Conservation (phyloP, 2,797 vertebrate genomes). For the Chelidonichthys spinosus region DNA sequence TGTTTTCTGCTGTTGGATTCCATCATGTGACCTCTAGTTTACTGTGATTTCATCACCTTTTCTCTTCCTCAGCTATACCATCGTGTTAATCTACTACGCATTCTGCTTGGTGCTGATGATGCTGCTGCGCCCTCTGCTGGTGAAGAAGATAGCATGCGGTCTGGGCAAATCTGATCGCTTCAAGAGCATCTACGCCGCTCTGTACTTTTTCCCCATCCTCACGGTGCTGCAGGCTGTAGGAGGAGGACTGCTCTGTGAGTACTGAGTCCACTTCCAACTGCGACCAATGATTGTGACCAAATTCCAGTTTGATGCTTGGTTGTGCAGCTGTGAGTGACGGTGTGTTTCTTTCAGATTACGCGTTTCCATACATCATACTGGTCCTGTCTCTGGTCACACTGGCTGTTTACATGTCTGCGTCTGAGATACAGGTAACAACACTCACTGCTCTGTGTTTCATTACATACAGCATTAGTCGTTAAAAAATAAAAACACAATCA, state of each 20-base stretch:
- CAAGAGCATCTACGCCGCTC: slow-evolving; percentile 96
- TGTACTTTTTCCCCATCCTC: slow-evolving; percentile 98
- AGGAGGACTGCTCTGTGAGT: slow-evolving; percentile 96
- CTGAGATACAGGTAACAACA: slow-evolving; percentile 93
- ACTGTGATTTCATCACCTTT: background rate
- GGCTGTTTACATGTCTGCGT: slow-evolving; percentile 98
- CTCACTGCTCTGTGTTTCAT: background rate
- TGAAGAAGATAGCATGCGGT: slow-evolving; percentile 97
- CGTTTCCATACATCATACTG: slow-evolving; percentile 96
- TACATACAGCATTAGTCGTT: no score
- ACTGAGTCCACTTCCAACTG: background rate
- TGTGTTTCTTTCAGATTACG: slow-evolving; percentile 90
- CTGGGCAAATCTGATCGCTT: slow-evolving; percentile 96
- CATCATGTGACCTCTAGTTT: no score
- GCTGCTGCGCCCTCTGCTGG: slow-evolving; percentile 95
- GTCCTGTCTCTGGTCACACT: slow-evolving; percentile 95
- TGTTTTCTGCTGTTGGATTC: background rate
- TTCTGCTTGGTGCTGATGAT: slow-evolving; percentile 98
- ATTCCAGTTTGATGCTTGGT: background rate
- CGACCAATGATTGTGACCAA: background rate
- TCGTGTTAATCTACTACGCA: slow-evolving; percentile 96
- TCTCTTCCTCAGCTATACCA: slow-evolving; percentile 89
- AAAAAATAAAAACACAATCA: no score
- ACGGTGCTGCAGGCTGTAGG: slow-evolving; percentile 96
- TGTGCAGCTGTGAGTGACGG: background rate